Percentiles rank a stretch among this genome's conserved stretches.
These are phyloP conservation scores for Cremastinae sp. DNA, from an alignment of 2,888 invertebrate species.

Conservation along the genomic window DNA sequence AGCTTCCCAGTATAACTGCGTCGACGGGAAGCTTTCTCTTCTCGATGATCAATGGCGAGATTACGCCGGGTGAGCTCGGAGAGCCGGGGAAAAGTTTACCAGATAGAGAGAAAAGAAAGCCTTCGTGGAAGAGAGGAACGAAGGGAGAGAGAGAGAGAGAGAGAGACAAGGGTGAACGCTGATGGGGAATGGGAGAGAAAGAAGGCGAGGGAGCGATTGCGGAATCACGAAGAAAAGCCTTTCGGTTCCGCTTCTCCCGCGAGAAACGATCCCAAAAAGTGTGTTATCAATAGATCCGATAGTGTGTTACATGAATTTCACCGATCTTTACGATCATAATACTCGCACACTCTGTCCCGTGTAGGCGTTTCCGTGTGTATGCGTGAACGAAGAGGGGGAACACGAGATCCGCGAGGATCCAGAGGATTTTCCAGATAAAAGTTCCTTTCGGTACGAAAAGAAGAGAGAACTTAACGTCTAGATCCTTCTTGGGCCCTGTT, in stretches of 20 bases:
- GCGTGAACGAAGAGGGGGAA: neutral
- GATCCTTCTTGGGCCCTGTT: constrained; percentile 30
- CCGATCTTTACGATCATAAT: neutral
- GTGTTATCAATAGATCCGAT: constrained; percentile 27
- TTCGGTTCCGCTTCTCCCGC: neutral
- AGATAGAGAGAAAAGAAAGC: constrained; percentile 20
- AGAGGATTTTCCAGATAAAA: constrained; percentile 33
- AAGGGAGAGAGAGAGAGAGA: neutral
- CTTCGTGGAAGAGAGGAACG: neutral
- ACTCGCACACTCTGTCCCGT: constrained; percentile 3
- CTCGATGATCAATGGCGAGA: constrained; percentile 56
- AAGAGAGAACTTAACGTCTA: constrained; percentile 48
- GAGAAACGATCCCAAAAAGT: constrained; percentile 28
- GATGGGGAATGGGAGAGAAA: too few species aligned
- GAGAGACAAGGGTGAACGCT: constrained; percentile 4
- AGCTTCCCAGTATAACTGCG: constrained; percentile 22
- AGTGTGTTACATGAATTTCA: neutral
- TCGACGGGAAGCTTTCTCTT: constrained; percentile 41
- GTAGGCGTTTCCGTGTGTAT: neutral
- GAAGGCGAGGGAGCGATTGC: neutral
- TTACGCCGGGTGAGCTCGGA: constrained; percentile 20
- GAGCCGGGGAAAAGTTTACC: constrained; percentile 35
- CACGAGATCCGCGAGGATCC: constrained; percentile 10
- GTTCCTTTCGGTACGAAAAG: constrained; percentile 23
- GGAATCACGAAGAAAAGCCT: neutral